phyloP scores from a whole-genome alignment of 2,888 invertebrate genomes.

The Rosalia funebris region DNA sequence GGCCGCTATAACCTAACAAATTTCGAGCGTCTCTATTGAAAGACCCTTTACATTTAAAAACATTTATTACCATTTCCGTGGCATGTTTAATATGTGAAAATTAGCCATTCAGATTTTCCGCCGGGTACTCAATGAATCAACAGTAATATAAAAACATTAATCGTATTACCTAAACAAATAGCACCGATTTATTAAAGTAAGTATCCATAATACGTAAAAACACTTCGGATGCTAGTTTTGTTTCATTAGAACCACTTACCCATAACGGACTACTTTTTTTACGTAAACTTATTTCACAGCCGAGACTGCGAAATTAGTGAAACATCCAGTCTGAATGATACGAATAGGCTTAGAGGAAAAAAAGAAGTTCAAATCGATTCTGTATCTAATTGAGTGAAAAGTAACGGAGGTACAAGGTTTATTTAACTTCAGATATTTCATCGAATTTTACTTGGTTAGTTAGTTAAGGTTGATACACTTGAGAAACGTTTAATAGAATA shows the following conservation, averaged over 20 bases:
- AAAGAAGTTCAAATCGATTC: background rate
- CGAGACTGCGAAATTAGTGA: background rate
- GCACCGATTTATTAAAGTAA: background rate
- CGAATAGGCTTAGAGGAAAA: background rate
- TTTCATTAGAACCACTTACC: conserved; percentile 5
- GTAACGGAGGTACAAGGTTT: background rate
- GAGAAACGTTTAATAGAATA: conserved; percentile 5
- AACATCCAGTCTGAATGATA: background rate
- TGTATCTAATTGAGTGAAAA: conserved; percentile 6
- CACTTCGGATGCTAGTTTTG: background rate
- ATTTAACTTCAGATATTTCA: background rate
- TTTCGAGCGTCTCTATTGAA: no score
- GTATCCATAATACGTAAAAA: background rate
- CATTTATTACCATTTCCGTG: no score
- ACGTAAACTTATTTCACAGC: background rate
- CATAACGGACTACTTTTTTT: background rate
- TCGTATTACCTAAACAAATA: background rate
- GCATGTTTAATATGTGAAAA: no score
- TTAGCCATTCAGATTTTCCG: no score
- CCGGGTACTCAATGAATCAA: no score
- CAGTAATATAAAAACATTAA: conserved; percentile 1
- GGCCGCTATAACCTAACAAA: no score
- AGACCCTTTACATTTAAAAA: no score
- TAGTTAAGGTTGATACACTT: background rate
- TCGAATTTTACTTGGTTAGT: background rate